phyloP scores from a whole-genome alignment of 1,140 invertebrate species.

The Aphaenogaster floridana region DNA sequence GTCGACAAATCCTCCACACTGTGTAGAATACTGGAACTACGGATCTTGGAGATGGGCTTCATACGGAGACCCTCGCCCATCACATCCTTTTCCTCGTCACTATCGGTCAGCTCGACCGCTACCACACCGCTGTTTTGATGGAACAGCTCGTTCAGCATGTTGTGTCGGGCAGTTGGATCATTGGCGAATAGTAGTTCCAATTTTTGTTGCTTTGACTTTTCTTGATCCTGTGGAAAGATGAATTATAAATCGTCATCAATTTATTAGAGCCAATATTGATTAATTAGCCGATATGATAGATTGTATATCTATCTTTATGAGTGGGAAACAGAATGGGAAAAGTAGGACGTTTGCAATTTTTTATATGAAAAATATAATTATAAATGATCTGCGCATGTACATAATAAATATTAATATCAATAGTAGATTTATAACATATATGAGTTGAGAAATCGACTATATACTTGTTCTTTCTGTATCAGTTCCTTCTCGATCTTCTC shows the following conservation, averaged over 20 bases:
- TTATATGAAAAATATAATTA: not conserved
- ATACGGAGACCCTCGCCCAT: slow-evolving; percentile 87
- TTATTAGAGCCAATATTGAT: not conserved
- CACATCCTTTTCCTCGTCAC: slow-evolving; percentile 88
- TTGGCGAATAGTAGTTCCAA: slow-evolving; percentile 88
- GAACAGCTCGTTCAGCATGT: slow-evolving; percentile 88
- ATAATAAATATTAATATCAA: slow-evolving; percentile 11
- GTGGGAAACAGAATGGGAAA: not conserved
- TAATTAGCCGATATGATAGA: not conserved
- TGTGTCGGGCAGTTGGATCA: slow-evolving; percentile 84
- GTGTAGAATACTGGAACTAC: slow-evolving; percentile 90
- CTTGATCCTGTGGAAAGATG: slow-evolving; percentile 41
- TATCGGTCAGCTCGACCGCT: slow-evolving; percentile 85
- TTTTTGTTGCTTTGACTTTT: slow-evolving; percentile 85
- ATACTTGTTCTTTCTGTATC: slow-evolving; percentile 53
- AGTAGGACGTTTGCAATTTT: not conserved
- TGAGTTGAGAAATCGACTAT: not conserved
- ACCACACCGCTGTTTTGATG: slow-evolving; percentile 84
- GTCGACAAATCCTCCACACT: slow-evolving; percentile 92
- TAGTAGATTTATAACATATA: not conserved
- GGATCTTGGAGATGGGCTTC: slow-evolving; percentile 88
- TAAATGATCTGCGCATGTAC: not conserved
- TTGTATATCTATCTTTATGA: not conserved
- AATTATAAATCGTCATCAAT: not conserved
- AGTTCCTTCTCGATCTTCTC: slow-evolving; percentile 55